Evolutionary conservation across 2,113 vertebrate species (phyloP), one percentile per base, ranked within the genome.

Genomic region (Brachyhypopomus occidentalis): DNA sequence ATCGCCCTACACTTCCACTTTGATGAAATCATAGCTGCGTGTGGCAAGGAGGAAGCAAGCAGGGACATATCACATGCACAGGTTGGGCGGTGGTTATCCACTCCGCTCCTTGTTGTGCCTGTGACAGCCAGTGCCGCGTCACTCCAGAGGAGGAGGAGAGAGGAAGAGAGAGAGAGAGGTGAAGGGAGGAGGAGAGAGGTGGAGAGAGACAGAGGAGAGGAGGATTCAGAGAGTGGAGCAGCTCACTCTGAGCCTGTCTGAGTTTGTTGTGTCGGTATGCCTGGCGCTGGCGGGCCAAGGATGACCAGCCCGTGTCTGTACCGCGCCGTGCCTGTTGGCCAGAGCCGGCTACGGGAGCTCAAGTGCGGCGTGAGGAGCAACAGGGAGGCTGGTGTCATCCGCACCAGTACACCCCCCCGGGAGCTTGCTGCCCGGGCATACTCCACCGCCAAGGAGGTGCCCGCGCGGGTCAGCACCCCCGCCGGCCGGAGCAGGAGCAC

Each of bases 251-350:
- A 84, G 86, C 88, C 85, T 86, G 52, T 79, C 72, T 23, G 62
- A 88, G 76, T 75, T 52, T 74, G 63, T 11, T 5, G 30, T 36
- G 6, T 75, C 81, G 84, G 67, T 82, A 30, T 38, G 12, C 48
- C n/a, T n/a, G 79, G 58, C 25, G 60, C 78, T 83, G 59, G 16
- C 55, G 75, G 87, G 88, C 79, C 88, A 78, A 90, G 71, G 82
- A 94, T 94, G 92, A 94, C 91, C 89, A 94, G 93, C 91, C 93
- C 92, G 0, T 94, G 93, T 79, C 83, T 94, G 89, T 89, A 88
- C 83, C 91, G 89, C 0, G 77, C 92, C 14, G 78, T 91, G 82
- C 91, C 93, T 12, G 77, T 94, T 25, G 89, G 86, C 85, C 93
- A 93, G 71, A 89, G 90, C 71, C 89, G 90, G 84, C 89, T 93